phyloP scores from a whole-genome alignment of 2,888 invertebrate species.

The Amiota mariae region DNA sequence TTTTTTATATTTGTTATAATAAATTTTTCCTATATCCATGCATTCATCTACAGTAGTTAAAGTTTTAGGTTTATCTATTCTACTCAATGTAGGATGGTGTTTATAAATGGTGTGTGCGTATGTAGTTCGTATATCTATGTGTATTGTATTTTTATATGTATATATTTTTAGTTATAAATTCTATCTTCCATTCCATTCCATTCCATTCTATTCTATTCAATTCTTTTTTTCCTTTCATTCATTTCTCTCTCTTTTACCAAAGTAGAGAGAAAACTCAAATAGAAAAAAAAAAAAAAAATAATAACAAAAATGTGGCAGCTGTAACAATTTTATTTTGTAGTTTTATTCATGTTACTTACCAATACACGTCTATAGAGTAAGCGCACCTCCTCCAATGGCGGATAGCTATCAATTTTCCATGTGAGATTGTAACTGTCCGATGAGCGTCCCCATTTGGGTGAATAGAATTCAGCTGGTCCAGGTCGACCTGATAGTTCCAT shows the following conservation, averaged over 20 bases:
- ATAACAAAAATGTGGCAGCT: neutral
- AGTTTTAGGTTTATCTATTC: neutral
- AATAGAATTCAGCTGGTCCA: conserved; percentile 81
- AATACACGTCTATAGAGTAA: conserved; percentile 81
- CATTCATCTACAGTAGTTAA: too few relatives aligned
- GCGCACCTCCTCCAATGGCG: conserved; percentile 81
- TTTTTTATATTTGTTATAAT: too few relatives aligned
- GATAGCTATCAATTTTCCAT: conserved; percentile 83
- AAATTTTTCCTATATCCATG: too few relatives aligned
- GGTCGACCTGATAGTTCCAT: conserved; percentile 83
- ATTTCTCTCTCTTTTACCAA: neutral
- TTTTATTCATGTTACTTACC: conserved; percentile 71
- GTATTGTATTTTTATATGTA: neutral
- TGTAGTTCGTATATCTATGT: too few relatives aligned
- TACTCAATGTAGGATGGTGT: neutral
- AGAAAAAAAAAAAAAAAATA: neutral
- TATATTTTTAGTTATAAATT: neutral
- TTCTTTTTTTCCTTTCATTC: neutral
- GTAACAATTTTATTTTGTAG: neutral
- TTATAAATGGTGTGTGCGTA: neutral
- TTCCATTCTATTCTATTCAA: conserved; percentile 5
- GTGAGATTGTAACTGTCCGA: conserved; percentile 79
- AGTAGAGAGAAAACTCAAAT: neutral
- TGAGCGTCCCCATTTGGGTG: conserved; percentile 78
- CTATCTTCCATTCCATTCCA: neutral